Evolutionary conservation across 1,140 invertebrate species (phyloP).

Genomic region (Prorops nasuta): DNA sequence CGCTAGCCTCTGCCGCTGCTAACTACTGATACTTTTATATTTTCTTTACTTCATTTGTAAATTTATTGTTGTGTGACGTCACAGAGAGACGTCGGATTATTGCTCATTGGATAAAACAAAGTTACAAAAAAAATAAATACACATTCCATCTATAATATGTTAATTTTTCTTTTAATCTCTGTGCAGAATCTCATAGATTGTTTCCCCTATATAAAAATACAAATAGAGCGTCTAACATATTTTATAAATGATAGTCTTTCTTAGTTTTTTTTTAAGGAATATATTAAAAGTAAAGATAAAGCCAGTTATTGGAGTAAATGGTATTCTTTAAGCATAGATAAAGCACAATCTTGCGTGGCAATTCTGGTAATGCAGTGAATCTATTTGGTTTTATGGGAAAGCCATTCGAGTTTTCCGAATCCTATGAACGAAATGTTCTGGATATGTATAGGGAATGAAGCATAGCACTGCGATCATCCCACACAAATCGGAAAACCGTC

Average conservation of each 20-base stretch:
- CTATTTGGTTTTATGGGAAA: slow-evolving; percentile 33
- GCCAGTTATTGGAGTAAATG: neutral
- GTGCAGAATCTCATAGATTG: slow-evolving; percentile 34
- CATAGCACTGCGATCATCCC: slow-evolving; percentile 2
- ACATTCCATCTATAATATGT: too few species aligned
- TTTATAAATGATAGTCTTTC: neutral
- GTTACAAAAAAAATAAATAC: too few species aligned
- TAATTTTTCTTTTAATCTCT: too few species aligned
- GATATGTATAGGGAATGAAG: slow-evolving; percentile 2
- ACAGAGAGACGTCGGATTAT: too few species aligned
- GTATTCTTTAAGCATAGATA: slow-evolving; percentile 4
- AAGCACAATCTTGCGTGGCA: too few species aligned
- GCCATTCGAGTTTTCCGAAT: slow-evolving; percentile 7
- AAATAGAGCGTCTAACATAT: slow-evolving; percentile 16
- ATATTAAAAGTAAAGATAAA: slow-evolving; percentile 6
- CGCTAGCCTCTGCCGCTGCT: too few species aligned
- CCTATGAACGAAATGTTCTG: neutral
- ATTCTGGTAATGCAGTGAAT: slow-evolving; percentile 32
- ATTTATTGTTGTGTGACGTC: too few species aligned
- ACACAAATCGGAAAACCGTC: slow-evolving; percentile 11
- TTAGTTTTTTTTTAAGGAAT: neutral
- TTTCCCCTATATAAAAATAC: slow-evolving; percentile 23
- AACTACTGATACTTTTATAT: too few species aligned
- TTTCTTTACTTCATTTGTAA: too few species aligned
- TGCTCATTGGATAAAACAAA: too few species aligned